A percentile compares a stretch with the other conserved stretches of the same genome.
Evolutionary conservation across 2,797 vertebrate genomes (phyloP).

Genomic region (Diplodus puntazzo): DNA sequence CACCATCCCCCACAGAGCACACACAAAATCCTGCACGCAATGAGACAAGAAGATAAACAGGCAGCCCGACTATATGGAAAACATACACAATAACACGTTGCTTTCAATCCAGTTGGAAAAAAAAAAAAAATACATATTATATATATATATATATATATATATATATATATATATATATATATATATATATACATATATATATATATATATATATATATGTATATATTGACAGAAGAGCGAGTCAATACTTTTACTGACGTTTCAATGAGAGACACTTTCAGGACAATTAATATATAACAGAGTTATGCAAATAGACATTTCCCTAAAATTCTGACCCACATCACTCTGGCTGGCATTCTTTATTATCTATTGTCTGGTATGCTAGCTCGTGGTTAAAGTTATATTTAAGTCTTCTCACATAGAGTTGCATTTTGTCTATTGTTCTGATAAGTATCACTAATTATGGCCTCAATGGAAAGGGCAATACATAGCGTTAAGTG

Average conservation of each 20-base stretch:
- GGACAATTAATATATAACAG: background rate
- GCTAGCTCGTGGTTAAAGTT: background rate
- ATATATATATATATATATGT: too few species aligned
- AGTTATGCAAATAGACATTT: background rate
- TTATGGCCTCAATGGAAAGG: background rate
- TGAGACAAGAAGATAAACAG: conserved; percentile 48
- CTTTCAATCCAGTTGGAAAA: background rate
- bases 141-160: too few species aligned
- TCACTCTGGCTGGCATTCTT: background rate
- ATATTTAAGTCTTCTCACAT: background rate
- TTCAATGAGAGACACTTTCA: background rate
- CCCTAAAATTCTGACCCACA: background rate
- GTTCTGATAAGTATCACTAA: background rate
- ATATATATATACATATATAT: too few species aligned
- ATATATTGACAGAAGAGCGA: background rate
- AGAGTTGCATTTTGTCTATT: background rate
- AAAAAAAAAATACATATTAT: background rate
- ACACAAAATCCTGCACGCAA: conserved; percentile 51
- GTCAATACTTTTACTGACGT: background rate
- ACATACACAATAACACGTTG: conserved; percentile 17
- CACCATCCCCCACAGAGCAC: conserved; percentile 55
- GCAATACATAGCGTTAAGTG: background rate
- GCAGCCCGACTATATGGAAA: background rate
- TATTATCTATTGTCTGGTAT: background rate
- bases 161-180: too few species aligned